Base-by-base conservation (phyloP, 2,113 vertebrate genomes). In the Capreolus pygargus region DNA sequence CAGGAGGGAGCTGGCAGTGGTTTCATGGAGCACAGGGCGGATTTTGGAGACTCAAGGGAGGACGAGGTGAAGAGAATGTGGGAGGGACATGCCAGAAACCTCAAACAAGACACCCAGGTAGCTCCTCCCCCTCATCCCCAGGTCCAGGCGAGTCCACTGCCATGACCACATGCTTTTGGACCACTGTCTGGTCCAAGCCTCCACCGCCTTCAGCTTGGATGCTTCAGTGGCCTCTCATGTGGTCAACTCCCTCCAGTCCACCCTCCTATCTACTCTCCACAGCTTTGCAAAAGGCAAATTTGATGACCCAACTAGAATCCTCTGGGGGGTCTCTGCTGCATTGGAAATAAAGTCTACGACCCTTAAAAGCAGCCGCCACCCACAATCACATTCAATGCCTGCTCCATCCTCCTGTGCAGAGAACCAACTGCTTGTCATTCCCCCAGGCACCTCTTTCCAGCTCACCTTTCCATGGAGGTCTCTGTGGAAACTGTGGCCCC, bases 141-240 rank as follows among this genome's bases (percentile, higher is more conserved):
- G 0, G 33, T 25, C 45, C 33, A 0, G 7, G 47, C 0, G 0
- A 13, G 16, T 39, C 17, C 9, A 28, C 28, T 54, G 0, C 67
- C 2, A 7, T 6, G 25, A 23, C n/a, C 25, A 1, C 1, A 0
- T 21, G 47, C 30, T 33, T 21, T 11, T 60, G 36, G 36, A 19
- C 55, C 83, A 60, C 23, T 25, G 30, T 13, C 47, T 30, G 47
- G 70, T 6, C n/a, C 30, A 6, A 61, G 78, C 79, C 39, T 33
- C 79, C 5, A 1, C 13, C 0, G 0, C 60, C 25, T 11, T 27
- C 52, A 1, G 30, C 33, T 3, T 21, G 43, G 39, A 4, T 12
- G 60, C 30, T 7, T 64, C 50, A 5, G 21, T 0, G 0, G 1
- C 14, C 17, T 50, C 19, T 5, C 1, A 0, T 1, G 0, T 1